Evolutionary conservation across 2,113 vertebrate genomes (phyloP).

Genomic region (Cebidichthys violaceus): DNA sequence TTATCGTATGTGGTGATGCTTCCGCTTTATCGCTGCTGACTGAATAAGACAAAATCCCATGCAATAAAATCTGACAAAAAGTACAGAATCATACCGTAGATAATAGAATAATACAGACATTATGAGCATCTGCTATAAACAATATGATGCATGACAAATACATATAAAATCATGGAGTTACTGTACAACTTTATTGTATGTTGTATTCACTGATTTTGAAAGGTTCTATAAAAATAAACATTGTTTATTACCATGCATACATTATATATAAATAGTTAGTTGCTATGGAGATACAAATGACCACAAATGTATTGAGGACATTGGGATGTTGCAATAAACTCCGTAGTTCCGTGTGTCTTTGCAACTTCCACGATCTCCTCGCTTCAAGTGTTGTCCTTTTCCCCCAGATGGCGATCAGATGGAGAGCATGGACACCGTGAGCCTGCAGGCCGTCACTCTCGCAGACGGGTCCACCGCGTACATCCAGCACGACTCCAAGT

Average conservation of each 20-base stretch:
- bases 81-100: neutral
- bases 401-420: constrained; percentile 93
- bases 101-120: neutral
- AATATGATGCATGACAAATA: neutral
- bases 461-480: constrained; percentile 97
- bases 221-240: neutral
- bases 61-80: neutral
- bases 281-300: neutral
- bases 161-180: neutral
- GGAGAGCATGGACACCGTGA: constrained; percentile 96
- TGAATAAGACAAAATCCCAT: neutral
- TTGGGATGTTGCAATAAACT: too few relatives aligned
- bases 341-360: too few relatives aligned
- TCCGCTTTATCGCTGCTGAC: neutral
- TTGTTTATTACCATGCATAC: neutral
- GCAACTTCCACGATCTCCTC: too few relatives aligned
- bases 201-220: neutral
- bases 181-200: neutral
- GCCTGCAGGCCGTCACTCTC: constrained; percentile 96
- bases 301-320: neutral
- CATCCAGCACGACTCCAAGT: constrained; percentile 95
- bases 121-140: neutral
- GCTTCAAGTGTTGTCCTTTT: neutral
- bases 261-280: neutral
- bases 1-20: neutral